phyloP scores from a whole-genome alignment of 2,888 invertebrate species.

The Neoaliturus tenellus region DNA sequence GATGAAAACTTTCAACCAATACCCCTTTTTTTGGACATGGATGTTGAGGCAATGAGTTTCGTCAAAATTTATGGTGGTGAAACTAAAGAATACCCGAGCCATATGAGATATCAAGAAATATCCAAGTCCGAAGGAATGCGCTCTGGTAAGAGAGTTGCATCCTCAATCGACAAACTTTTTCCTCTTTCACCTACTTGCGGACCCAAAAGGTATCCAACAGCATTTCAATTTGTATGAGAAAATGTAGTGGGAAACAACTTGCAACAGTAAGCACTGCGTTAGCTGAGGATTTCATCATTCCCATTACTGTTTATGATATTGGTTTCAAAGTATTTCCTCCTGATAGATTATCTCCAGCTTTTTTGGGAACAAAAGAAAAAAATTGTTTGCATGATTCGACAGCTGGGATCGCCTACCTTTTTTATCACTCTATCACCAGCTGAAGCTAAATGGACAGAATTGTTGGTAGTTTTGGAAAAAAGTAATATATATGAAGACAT shows the following conservation, averaged over 20 bases:
- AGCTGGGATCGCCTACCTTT: conserved; percentile 63
- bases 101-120: conserved; percentile 45
- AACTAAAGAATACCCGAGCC: conserved; percentile 35
- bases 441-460: conserved; percentile 60
- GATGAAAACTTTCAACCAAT: conserved; percentile 53
- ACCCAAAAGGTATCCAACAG: background rate
- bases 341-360: conserved; percentile 58
- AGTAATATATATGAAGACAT: conserved; percentile 51
- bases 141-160: conserved; percentile 8
- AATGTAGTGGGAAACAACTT: conserved; percentile 33
- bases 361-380: conserved; percentile 66
- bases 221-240: conserved; percentile 27
- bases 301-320: background rate
- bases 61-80: conserved; percentile 54
- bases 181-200: background rate
- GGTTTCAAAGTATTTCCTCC: conserved; percentile 25
- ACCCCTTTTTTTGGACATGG: conserved; percentile 34
- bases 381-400: conserved; percentile 64
- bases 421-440: conserved; percentile 63
- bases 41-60: conserved; percentile 55
- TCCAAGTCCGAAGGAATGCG: conserved; percentile 55
- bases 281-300: background rate
- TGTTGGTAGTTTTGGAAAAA: conserved; percentile 55
- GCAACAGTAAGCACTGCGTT: conserved; percentile 2
- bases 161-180: background rate